These are phyloP conservation scores for Tragopan temminckii DNA, from an alignment of 2,797 vertebrate species.

Conservation along the genomic window DNA sequence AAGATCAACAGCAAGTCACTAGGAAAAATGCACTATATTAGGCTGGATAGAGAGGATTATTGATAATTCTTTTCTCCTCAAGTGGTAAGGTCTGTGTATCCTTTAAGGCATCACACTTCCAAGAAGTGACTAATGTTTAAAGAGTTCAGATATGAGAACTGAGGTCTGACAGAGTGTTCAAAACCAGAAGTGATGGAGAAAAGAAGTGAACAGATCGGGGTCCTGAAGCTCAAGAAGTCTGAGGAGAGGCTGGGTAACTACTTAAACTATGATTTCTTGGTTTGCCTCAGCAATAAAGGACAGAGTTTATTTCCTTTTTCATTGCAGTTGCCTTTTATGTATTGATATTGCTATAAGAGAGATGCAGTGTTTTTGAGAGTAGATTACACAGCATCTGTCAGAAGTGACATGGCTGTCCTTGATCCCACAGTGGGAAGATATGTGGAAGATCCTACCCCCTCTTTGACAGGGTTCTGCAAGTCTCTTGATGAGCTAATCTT, in stretches of 20 bases:
- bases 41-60: background rate
- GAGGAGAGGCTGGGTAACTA: background rate
- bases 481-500: constrained; percentile 22
- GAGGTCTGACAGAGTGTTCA: background rate
- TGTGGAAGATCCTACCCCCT: background rate
- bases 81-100: background rate
- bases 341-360: background rate
- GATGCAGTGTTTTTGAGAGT: background rate
- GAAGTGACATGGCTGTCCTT: background rate
- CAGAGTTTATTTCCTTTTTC: background rate
- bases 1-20: background rate
- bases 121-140: background rate
- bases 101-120: background rate
- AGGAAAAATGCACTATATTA: background rate
- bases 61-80: background rate
- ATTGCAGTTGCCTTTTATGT: background rate
- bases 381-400: constrained; percentile 10
- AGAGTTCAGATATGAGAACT: background rate
- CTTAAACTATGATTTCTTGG: background rate
- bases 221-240: background rate
- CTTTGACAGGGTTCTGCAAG: background rate
- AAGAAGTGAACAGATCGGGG: background rate
- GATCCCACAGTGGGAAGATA: background rate
- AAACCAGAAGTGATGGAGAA: background rate
- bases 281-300: background rate